Base-by-base conservation (phyloP, 2,888 invertebrate species). In the Lamellibrachia satsuma region DNA sequence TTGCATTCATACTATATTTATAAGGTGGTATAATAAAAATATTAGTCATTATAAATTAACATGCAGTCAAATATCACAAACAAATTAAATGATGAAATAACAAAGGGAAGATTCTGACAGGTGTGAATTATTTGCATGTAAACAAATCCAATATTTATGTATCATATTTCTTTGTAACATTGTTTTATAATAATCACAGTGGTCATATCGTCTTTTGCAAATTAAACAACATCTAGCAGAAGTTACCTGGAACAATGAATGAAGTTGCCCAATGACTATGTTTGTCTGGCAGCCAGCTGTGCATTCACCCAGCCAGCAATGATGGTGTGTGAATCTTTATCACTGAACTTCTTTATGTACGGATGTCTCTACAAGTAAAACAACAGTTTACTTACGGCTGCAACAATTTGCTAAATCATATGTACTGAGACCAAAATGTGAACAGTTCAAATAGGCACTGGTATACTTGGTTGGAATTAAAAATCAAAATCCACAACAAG, bases 361-460 rank as follows among this genome's bases (percentile, higher is more conserved):
- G 93, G 92, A 60, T 93, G 93, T 55, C 93, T 90, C 93, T 93
- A 92, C 39, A 93, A 92, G n/a, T 7, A 93, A 9, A n/a, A 90
- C 22, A 52, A 27, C 27, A 90, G 52, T 52, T 3, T 11, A 92
- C 39, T 39, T 39, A 39, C 39, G 39, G 39, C 39, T 39, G 39
- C 39, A 39, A 39, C 39, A 39, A 39, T 39, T 57, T 55, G 52
- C 52, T 52, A 8, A 8, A 55, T 27, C 52, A 92, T 27, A n/a
- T n/a, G n/a, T 90, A 55, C 55, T 2, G 7, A 8, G 55, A 39
- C 39, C 39, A 39, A 39, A 39, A 39, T 39, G 39, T 39, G 39
- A 39, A 39, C 39, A 39, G 39, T 39, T 39, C 39, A 39, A 39
- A 39, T 39, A 39, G 39, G 39, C 39, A 39, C 39, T 39, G 39